Base-by-base conservation (phyloP, 2,797 vertebrate genomes). In the Sebastes vulpes region DNA sequence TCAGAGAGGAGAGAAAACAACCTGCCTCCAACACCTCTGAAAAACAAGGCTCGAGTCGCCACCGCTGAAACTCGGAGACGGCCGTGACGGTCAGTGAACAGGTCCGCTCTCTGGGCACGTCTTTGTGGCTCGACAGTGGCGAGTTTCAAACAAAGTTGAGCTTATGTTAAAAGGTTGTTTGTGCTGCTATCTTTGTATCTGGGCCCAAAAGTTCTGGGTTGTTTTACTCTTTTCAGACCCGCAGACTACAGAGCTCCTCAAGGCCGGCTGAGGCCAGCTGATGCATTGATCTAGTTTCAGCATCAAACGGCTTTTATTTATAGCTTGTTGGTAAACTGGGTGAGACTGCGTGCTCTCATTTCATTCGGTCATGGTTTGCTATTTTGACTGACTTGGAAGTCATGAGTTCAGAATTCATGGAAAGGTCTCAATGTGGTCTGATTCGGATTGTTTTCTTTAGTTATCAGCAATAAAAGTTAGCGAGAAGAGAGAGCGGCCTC, bases 281-380 rank as follows among this genome's bases (percentile, higher is more conserved):
- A 87, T 81, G 83, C 87, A 81, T 90, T 81, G 91, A 92, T 94
- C 92, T 75, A 84, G 83, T 92, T 94, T 90, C 89, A 87, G 85
- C 92, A 88, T 90, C 87, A 91, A 91, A 93, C 74, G 0, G 29
- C 0, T 67, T 80, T 82, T 91, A 91, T 93, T 93, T 91, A 89
- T 92, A 89, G 90, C 79, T 31, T 73, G 74, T 81, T 89, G 87
- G 89, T 84, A 82, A 88, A 82, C 76, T 71, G 79, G 82, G 72
- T 66, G 80, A 87, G 86, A 72, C 79, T 9, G 25, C 29, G 75
- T 48, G 82, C 83, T 86, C 83, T 75, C 68, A 21, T 88, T 88
- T 77, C 75, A 20, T 54, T 81, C 80, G 23, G 70, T 81, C 75
- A 65, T 29, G 61, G 31, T 71, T 73, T 25, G 70, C 65, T 68